Base-by-base conservation (phyloP, 2,888 invertebrate genomes). In the Campopleginae sp. region DNA sequence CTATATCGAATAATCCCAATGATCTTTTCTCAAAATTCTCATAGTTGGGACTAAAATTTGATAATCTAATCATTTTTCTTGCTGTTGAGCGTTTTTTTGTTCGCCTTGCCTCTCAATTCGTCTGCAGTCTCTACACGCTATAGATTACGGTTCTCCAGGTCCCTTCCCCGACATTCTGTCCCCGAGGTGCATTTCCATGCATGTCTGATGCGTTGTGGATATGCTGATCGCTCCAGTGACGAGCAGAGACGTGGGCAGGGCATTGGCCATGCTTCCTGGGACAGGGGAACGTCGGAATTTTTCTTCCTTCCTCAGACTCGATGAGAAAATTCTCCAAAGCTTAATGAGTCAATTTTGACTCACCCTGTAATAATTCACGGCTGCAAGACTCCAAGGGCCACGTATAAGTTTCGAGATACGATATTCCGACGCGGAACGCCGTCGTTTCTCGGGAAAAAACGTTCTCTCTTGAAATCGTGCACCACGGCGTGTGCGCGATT, bases 331-430 rank as follows among this genome's bases (percentile, higher is more conserved):
- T 14, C 27, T 27, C 27, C 1, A 58, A 27, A 27, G 1, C 14
- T 58, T 14, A 1, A 58, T 58, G 4, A 58, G 23, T 5, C 5
- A 27, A 12, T 58, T 58, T 14, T 27, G 4, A 14, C 27, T 14
- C 27, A 27, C 12, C 12, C 14, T 58, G 4, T 27, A 27, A 58
- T 58, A 10, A 65, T 38, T 12, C 33, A 10, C 68, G 8, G 46
- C 63, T 8, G n/a, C n/a, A n/a, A n/a, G 0, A 14, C 12, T 12
- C 27, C 14, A 23, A 12, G 61, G 38, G 63, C 38, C 17, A 48
- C 42, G 42, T 72, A 65, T 42, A 42, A 65, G 42, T 33, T 23
- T 54, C 19, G 54, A 79, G 63, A 71, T 79, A 48, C 42, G 48
- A n/a, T 31, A 3, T 46, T 80, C 42, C 38, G 44, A 66, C 27